Evolutionary conservation across 2,113 vertebrate species (phyloP).

Genomic region (Cololabis saira): DNA sequence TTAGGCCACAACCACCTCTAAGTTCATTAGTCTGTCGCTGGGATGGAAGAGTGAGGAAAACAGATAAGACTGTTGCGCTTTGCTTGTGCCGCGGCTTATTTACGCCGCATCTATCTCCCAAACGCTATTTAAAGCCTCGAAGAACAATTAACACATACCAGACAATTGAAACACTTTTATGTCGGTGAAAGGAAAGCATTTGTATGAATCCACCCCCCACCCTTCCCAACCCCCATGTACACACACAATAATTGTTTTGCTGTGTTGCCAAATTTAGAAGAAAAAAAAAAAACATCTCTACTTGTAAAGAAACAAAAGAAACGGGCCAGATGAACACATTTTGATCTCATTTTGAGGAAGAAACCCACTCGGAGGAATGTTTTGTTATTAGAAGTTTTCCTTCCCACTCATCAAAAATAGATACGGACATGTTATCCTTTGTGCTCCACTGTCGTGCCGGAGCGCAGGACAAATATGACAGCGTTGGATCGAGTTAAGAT

Average conservation of each 20-base stretch:
- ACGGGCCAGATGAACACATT: slow-evolving; percentile 48
- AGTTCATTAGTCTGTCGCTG: slow-evolving; percentile 31
- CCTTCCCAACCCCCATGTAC: slow-evolving; percentile 29
- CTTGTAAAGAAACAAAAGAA: slow-evolving; percentile 63
- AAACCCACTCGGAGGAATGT: slow-evolving; percentile 48
- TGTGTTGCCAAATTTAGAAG: slow-evolving; percentile 57
- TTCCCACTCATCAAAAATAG: slow-evolving; percentile 58
- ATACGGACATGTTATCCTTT: slow-evolving; percentile 39
- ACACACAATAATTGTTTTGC: slow-evolving; percentile 60
- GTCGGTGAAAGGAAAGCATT: slow-evolving; percentile 22
- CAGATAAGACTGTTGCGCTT: not conserved
- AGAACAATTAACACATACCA: slow-evolving; percentile 5
- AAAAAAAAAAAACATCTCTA: slow-evolving; percentile 24
- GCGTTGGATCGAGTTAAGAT: slow-evolving; percentile 31
- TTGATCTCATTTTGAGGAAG: slow-evolving; percentile 66
- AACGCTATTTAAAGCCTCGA: slow-evolving; percentile 1
- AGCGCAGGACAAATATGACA: slow-evolving; percentile 21
- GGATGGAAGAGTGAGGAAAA: slow-evolving; percentile 18
- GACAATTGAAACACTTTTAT: slow-evolving; percentile 17
- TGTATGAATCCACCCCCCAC: slow-evolving; percentile 10
- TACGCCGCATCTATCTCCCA: slow-evolving; percentile 8
- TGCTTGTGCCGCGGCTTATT: slow-evolving; percentile 11
- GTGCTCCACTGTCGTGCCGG: slow-evolving; percentile 14
- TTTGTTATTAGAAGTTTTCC: slow-evolving; percentile 65
- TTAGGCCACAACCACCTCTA: slow-evolving; percentile 24